Conservation (phyloP, 2,797 vertebrate species). For the Anomalospiza imberbis region DNA sequence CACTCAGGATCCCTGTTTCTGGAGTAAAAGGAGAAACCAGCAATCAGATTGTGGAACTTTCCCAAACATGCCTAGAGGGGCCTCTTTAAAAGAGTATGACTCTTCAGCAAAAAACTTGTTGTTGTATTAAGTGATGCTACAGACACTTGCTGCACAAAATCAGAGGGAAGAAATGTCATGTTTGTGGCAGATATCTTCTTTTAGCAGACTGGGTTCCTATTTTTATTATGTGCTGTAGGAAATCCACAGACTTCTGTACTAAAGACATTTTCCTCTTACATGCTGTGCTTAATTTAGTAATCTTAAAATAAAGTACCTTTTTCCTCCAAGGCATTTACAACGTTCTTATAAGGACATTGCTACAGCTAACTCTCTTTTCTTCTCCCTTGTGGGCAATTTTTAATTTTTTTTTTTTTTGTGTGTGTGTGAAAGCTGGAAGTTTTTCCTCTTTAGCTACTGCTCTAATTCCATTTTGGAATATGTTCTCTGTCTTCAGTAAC, state of each 20-base stretch:
- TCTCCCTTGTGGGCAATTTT: background rate
- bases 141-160: background rate
- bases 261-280: background rate
- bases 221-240: background rate
- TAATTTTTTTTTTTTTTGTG: accelerated
- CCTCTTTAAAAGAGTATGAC: background rate
- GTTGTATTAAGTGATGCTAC: background rate
- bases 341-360: background rate
- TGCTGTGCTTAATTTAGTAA: background rate
- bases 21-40: background rate
- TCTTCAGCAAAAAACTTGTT: background rate
- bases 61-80: background rate
- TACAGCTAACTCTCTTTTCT: background rate
- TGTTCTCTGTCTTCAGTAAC: background rate
- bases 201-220: background rate
- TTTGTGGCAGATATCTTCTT: background rate
- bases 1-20: background rate
- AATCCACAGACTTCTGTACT: background rate
- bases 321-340: background rate
- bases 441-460: background rate
- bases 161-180: background rate
- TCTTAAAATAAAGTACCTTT: background rate
- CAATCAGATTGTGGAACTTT: background rate
- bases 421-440: background rate
- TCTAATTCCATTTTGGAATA: background rate